Conservation (phyloP, 2,888 invertebrate genomes). For the Psylliodes chrysocephalus region DNA sequence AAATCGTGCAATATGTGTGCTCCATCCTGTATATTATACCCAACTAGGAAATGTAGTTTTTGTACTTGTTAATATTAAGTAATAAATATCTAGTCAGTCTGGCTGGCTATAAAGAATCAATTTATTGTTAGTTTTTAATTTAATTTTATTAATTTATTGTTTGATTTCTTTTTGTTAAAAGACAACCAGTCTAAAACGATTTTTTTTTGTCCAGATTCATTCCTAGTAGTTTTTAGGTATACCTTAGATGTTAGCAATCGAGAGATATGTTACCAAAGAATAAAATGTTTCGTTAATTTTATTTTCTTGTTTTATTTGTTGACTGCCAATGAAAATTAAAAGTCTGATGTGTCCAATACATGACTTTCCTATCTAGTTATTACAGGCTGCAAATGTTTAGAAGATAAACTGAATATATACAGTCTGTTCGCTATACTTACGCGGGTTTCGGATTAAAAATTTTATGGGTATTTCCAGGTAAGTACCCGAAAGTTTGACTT, state of each 20-base stretch:
- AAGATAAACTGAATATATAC: no score
- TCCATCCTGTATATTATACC: background rate
- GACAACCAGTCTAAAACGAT: slow-evolving; percentile 1
- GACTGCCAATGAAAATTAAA: no score
- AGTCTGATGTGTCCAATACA: no score
- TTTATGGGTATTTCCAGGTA: no score
- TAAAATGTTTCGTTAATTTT: slow-evolving; percentile 26
- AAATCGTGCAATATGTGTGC: no score
- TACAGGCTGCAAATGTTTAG: no score
- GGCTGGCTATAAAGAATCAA: slow-evolving; percentile 23
- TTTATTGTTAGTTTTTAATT: slow-evolving; percentile 16
- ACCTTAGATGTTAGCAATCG: slow-evolving; percentile 2
- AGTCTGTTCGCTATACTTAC: no score
- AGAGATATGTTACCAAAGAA: slow-evolving; percentile 35
- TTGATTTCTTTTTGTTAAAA: background rate
- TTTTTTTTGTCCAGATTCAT: slow-evolving; percentile 22
- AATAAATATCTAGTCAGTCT: slow-evolving; percentile 28
- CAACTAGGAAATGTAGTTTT: background rate
- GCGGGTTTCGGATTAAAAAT: no score
- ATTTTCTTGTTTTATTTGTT: background rate
- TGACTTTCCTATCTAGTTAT: no score
- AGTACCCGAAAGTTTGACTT: no score
- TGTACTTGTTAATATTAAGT: background rate
- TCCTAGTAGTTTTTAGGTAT: slow-evolving; percentile 26
- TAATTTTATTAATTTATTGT: slow-evolving; percentile 5